These are phyloP conservation scores for Beris morrisii DNA, from an alignment of 2,888 invertebrate species.

Conservation along the genomic window DNA sequence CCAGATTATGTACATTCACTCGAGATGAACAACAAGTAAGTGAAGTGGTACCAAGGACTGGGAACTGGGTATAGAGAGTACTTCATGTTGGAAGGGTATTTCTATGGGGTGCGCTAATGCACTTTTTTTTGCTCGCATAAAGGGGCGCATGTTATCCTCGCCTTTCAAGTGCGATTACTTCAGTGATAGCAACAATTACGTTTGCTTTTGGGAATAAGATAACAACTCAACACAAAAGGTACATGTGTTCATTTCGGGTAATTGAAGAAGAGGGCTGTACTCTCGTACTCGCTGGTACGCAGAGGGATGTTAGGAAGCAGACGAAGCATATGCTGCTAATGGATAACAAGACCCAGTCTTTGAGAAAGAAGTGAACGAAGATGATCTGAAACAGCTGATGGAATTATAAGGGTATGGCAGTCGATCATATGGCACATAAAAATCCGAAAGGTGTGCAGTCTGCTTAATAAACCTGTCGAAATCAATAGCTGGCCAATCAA, in stretches of 20 bases:
- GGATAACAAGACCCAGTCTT: slow-evolving; percentile 14
- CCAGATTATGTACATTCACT: too few species aligned
- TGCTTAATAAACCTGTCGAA: too few species aligned
- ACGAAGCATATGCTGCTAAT: slow-evolving; percentile 20
- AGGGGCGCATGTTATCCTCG: slow-evolving; percentile 38
- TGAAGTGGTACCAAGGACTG: too few species aligned
- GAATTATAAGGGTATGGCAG: too few species aligned
- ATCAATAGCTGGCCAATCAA: too few species aligned
- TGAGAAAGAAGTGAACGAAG: neutral
- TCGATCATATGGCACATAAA: too few species aligned
- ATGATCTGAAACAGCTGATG: slow-evolving; percentile 29
- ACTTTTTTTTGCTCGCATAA: too few species aligned
- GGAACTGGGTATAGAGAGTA: too few species aligned
- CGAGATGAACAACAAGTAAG: too few species aligned
- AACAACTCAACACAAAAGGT: slow-evolving; percentile 39
- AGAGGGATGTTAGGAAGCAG: slow-evolving; percentile 1
- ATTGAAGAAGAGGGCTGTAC: slow-evolving; percentile 26
- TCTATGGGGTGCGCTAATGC: too few species aligned
- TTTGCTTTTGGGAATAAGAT: slow-evolving; percentile 41
- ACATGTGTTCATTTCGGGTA: slow-evolving; percentile 34
- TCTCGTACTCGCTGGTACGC: slow-evolving; percentile 8
- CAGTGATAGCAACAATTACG: slow-evolving; percentile 44
- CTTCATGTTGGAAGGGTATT: too few species aligned
- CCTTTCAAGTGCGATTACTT: slow-evolving; percentile 43
- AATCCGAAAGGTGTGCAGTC: too few species aligned